Evolutionary conservation across 1,140 invertebrate genomes (phyloP).

Genomic region (Ips nitidus): DNA sequence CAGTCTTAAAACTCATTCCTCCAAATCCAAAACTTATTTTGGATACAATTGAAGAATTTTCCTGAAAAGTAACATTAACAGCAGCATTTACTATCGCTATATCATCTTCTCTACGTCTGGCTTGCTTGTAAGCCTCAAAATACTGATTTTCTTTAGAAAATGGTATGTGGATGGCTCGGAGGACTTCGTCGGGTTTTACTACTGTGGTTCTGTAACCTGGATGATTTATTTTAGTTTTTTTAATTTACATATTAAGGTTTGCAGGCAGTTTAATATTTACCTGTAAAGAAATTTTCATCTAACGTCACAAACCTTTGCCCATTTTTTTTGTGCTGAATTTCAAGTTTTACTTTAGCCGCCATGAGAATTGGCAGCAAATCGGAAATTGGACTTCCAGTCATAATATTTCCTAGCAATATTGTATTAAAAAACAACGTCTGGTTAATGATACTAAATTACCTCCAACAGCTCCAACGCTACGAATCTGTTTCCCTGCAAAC

Average conservation of each 20-base stretch:
- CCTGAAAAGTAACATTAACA: constrained; percentile 67
- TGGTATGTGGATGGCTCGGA: constrained; percentile 70
- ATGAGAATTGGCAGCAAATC: constrained; percentile 93
- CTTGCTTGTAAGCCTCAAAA: constrained; percentile 90
- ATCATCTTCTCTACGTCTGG: constrained; percentile 88
- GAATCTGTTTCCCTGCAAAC: constrained; percentile 94
- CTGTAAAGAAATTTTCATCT: constrained; percentile 82
- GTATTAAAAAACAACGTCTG: background rate
- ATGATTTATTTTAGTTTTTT: background rate
- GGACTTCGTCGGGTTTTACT: constrained; percentile 74
- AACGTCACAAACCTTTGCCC: constrained; percentile 67
- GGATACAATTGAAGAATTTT: constrained; percentile 59
- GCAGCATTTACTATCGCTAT: constrained; percentile 93
- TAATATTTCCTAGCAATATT: constrained; percentile 58
- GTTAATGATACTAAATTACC: constrained; percentile 64
- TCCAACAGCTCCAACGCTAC: constrained; percentile 78
- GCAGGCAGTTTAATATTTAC: background rate
- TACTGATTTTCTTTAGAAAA: constrained; percentile 69
- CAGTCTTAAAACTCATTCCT: constrained; percentile 88
- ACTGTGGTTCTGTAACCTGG: constrained; percentile 79
- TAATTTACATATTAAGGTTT: too few species aligned
- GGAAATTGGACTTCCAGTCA: constrained; percentile 94
- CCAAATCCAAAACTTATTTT: constrained; percentile 76
- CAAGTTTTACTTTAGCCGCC: constrained; percentile 65
- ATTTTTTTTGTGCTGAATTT: constrained; percentile 59